phyloP scores from a whole-genome alignment of 2,888 invertebrate species.

The Tetragnatha montana region DNA sequence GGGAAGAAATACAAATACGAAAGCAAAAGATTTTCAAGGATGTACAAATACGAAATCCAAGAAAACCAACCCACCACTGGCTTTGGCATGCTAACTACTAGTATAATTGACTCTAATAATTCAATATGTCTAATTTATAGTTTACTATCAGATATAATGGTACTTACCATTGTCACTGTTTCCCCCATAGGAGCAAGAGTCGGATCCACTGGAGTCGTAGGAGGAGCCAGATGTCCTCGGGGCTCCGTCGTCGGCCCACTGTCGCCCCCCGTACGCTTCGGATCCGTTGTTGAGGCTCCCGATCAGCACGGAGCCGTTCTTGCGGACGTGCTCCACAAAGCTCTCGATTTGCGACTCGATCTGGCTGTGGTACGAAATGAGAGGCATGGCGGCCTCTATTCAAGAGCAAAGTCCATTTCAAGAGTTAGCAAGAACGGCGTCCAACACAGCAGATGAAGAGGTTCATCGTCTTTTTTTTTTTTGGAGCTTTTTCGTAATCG shows the following conservation, averaged over 20 bases:
- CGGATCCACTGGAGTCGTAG: constrained; percentile 63
- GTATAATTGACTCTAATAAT: too few species aligned
- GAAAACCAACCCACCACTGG: too few species aligned
- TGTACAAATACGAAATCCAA: too few species aligned
- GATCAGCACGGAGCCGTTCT: constrained; percentile 68
- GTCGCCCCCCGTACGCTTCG: constrained; percentile 37
- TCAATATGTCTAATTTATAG: too few species aligned
- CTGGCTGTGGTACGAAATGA: constrained; percentile 66
- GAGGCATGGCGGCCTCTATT: constrained; percentile 44
- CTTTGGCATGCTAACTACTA: too few species aligned
- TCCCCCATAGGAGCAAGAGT: constrained; percentile 60
- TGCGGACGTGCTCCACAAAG: constrained; percentile 69
- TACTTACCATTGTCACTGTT: constrained; percentile 69
- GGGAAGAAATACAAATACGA: too few species aligned
- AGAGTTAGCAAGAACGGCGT: too few species aligned
- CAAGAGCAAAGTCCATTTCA: not conserved
- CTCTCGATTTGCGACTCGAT: constrained; percentile 70
- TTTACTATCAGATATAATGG: too few species aligned
- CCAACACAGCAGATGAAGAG: too few species aligned
- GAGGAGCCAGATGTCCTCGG: constrained; percentile 52
- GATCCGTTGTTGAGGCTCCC: constrained; percentile 60
- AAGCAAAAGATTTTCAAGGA: too few species aligned
- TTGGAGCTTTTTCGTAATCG: too few species aligned
- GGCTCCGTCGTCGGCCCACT: constrained; percentile 68
- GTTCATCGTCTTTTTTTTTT: too few species aligned